Evolutionary conservation across 2,797 vertebrate genomes (phyloP), one percentile per base, ranked within the genome.

Genomic region (Perdix hodgsoniae): DNA sequence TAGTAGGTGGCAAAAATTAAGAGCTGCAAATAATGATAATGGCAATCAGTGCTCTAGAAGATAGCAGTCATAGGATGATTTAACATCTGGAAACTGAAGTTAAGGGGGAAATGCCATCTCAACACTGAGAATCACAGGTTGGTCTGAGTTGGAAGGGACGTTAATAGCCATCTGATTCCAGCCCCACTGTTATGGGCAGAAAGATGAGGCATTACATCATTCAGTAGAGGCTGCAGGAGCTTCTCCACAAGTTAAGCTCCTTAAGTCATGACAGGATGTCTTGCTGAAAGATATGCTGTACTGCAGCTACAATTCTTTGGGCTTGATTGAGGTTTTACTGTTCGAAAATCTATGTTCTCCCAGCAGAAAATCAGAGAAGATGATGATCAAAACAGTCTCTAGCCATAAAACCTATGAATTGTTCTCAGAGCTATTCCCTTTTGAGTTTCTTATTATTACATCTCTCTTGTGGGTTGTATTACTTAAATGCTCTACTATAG

Each of bases 351-450:
- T 50, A 7, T 64, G 50, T 67, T 73, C 22, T 78, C 75, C 70
- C 15, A 49, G n/a, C n/a, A 94, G 50, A 91, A 93, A 78, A 92
- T 86, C 50, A 56, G 33, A 83, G 60, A 22, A 90, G 45, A 73
- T 78, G 45, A 73, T 78, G 10, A 72, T 92, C 63, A 18, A 60
- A 91, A 75, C 21, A 39, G 50, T 64, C 17, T 66, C 65, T 44
- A 42, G 27, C 11, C 82, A 42, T 71, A 83, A 29, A 78, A 86
- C 17, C 47, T 66, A 60, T 72, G 39, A 72, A 75, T 33, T 88
- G 14, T 14, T 76, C n/a, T 89, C 45, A 89, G 83, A 65, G 11
- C 31, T 92, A 18, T 91, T 89, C 24, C 11, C 14, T 45, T 95
- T 66, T 70, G 29, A 76, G 44, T 91, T 59, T 83, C 11, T 75